Evolutionary conservation across 2,888 invertebrate species (phyloP).

Genomic region (Chloroclystis v-ata): DNA sequence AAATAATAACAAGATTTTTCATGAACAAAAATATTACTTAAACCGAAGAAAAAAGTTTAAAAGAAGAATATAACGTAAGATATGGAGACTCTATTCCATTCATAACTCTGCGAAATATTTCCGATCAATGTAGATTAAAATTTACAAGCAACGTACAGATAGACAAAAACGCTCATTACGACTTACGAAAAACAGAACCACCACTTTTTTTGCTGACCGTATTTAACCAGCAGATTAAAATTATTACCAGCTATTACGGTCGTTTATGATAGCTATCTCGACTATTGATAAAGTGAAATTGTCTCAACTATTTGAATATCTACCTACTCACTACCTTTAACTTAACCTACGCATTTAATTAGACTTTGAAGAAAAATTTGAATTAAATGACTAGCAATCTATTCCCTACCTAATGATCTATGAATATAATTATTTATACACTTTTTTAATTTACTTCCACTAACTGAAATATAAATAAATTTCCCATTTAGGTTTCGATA

Average conservation of each 20-base stretch:
- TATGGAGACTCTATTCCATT: conserved; percentile 3
- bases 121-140: conserved; percentile 39
- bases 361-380: neutral
- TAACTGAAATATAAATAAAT: too few species aligned
- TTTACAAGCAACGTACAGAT: conserved; percentile 36
- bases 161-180: conserved; percentile 47
- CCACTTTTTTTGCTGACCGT: conserved; percentile 51
- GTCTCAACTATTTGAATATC: conserved; percentile 8
- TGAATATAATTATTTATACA: too few species aligned
- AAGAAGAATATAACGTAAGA: too few species aligned
- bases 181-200: conserved; percentile 25
- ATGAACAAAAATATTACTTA: too few species aligned
- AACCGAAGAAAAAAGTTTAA: too few species aligned
- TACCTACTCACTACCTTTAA: neutral
- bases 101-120: conserved; percentile 16
- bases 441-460: too few species aligned
- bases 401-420: too few species aligned
- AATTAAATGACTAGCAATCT: too few species aligned
- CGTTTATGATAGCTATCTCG: conserved; percentile 67
- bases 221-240: conserved; percentile 45
- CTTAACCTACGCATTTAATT: neutral
- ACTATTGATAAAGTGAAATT: conserved; percentile 53
- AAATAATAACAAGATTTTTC: too few species aligned
- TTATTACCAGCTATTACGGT: conserved; percentile 68
- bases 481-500: too few species aligned